Base-by-base conservation (phyloP, 2,888 invertebrate species). In the Subacronicta megacephala region DNA sequence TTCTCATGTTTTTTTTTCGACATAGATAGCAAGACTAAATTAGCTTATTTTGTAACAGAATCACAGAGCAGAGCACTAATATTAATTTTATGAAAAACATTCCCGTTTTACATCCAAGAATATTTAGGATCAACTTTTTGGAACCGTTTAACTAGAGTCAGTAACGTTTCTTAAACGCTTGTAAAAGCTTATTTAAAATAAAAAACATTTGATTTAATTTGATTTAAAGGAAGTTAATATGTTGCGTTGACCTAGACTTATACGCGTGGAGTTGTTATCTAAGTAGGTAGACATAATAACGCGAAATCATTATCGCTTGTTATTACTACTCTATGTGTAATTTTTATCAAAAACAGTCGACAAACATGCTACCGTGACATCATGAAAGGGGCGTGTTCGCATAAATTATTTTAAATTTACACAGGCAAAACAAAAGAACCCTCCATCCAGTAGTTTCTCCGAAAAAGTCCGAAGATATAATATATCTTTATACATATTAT, bases 271-370 rank as follows among this genome's bases (percentile, higher is more conserved):
- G 12, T 40, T 50, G 23, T 33, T 75, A 72, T 61, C 60, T 9
- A 45, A 40, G 41, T 60, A 52, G 37, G 59, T 46, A 67, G 68
- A 51, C 67, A 66, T 60, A 67, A 59, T 66, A 38, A 52, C 40
- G 38, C 29, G 43, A 45, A 67, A 33, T 31, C 20, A 37, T 33
- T 62, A 49, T 50, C 40, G 17, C 33, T 26, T 20, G 1, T 33
- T 26, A 42, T 42, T 46, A 56, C 49, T 46, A 29, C 33, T 3
- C 18, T 18, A 49, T 50, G 31, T 40, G 31, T 37, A 15, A 7
- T 2, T n/a, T 44, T 55, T 63, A 63, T 65, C 64, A 7, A 42
- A n/a, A 38, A 16, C 9, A 7, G 33, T 17, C 13, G 26, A 17
- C 29, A 64, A 43, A 46, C 12, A 43, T 9, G 16, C 15, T 4